A percentile compares a stretch with the other conserved stretches of the same genome.
Conservation (phyloP, 2,888 invertebrate species). For the Pandemis corylana region DNA sequence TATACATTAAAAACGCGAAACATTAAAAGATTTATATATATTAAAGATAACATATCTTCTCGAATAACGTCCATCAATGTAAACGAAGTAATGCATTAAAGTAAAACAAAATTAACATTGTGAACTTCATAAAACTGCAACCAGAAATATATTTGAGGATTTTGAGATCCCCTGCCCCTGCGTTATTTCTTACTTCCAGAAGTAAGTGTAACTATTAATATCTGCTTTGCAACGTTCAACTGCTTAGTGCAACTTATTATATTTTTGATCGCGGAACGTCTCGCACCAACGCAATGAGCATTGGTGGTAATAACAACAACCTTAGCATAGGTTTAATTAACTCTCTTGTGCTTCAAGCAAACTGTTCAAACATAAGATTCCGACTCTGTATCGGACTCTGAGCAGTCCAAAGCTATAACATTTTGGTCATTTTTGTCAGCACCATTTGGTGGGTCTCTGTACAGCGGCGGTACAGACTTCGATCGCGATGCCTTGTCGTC, state of each 20-base stretch:
- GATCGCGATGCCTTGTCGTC: conserved; percentile 82
- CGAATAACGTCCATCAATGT: conserved; percentile 34
- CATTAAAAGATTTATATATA: conserved; percentile 34
- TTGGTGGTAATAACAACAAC: conserved; percentile 13
- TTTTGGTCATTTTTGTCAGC: conserved; percentile 68
- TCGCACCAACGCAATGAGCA: conserved; percentile 8
- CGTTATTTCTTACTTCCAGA: conserved; percentile 28
- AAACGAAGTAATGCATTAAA: conserved; percentile 32
- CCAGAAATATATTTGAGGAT: conserved; percentile 22
- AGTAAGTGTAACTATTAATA: conserved; percentile 17
- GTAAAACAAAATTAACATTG: conserved; percentile 30
- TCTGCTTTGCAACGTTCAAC: conserved; percentile 2
- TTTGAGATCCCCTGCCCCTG: background rate
- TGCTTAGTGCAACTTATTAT: conserved; percentile 11
- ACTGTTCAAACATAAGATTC: conserved; percentile 77
- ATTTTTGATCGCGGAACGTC: conserved; percentile 33
- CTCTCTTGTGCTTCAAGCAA: conserved; percentile 48
- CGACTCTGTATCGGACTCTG: conserved; percentile 82
- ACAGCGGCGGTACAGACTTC: conserved; percentile 79
- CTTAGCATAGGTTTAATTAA: conserved; percentile 46
- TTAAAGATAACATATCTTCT: conserved; percentile 40
- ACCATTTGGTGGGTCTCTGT: conserved; percentile 73
- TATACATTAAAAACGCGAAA: conserved; percentile 34
- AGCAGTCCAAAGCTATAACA: conserved; percentile 74
- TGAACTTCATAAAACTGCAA: conserved; percentile 30